Conservation (phyloP, 1,140 invertebrate genomes). For the Achroia grisella region DNA sequence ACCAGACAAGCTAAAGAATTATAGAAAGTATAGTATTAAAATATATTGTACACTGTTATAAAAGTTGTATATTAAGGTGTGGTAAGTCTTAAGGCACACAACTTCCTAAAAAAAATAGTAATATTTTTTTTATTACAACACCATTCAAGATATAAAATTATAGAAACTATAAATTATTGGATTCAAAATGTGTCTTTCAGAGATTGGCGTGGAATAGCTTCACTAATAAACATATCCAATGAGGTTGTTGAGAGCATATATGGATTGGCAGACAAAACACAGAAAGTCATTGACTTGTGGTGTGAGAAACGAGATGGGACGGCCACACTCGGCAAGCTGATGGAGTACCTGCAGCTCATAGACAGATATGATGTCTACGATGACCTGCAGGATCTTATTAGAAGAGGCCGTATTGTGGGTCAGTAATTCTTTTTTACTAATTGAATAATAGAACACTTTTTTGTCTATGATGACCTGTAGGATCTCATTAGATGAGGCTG, state of each 20-base stretch:
- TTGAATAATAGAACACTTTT: too few species aligned
- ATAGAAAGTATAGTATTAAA: too few species aligned
- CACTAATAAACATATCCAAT: slow-evolving; percentile 67
- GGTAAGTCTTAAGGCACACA: too few species aligned
- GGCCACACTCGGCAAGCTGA: slow-evolving; percentile 70
- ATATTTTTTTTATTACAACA: too few species aligned
- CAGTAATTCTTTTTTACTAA: slow-evolving; percentile 3
- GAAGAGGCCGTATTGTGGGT: slow-evolving; percentile 50
- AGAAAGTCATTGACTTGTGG: slow-evolving; percentile 72
- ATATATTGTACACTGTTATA: too few species aligned
- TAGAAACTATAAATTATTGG: too few species aligned
- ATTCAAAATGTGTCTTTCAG: too few species aligned
- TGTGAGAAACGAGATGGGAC: slow-evolving; percentile 42
- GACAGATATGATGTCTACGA: slow-evolving; percentile 80
- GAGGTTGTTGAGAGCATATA: slow-evolving; percentile 66
- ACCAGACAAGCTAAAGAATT: too few species aligned
- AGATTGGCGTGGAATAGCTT: slow-evolving; percentile 80
- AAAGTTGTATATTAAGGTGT: too few species aligned
- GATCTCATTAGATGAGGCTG: slow-evolving; percentile 63
- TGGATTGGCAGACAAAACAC: slow-evolving; percentile 68
- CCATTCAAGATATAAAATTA: too few species aligned
- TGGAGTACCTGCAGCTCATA: slow-evolving; percentile 71
- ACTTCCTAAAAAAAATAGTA: too few species aligned
- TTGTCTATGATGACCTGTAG: slow-evolving; percentile 74
- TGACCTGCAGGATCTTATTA: slow-evolving; percentile 72